Evolutionary conservation across 92 coral and sea anemone species (phyloP).

Genomic region (Porites evermanni): DNA sequence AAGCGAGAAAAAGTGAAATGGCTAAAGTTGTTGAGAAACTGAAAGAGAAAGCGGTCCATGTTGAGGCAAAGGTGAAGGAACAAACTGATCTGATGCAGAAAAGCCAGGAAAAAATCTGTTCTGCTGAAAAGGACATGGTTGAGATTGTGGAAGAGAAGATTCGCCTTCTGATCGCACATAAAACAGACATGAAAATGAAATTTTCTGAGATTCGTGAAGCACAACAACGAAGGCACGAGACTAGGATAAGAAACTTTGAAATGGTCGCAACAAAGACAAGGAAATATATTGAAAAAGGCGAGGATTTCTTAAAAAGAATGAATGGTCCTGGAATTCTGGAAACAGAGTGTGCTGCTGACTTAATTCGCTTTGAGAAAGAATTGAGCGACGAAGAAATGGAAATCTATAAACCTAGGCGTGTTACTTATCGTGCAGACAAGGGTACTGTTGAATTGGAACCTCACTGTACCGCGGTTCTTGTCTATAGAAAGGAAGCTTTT

Average conservation of each 20-base stretch:
- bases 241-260: not conserved
- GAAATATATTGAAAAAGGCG: not conserved
- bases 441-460: not conserved
- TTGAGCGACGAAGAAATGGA: not conserved
- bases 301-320: not conserved
- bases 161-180: not conserved
- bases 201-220: not conserved
- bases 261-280: not conserved
- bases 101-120: not conserved
- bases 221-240: not conserved
- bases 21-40: not conserved
- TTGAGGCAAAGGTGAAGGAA: not conserved
- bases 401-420: not conserved
- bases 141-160: conserved; percentile 4
- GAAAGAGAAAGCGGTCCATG: not conserved
- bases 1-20: not conserved
- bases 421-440: not conserved
- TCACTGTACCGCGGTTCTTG: no score
- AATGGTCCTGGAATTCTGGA: not conserved
- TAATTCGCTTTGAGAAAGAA: not conserved
- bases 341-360: not conserved
- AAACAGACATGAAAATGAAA: not conserved
- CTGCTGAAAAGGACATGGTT: not conserved
- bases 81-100: not conserved
- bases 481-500: no score